Percentiles rank a stretch among this genome's conserved stretches.
Evolutionary conservation across 2,113 vertebrate genomes (phyloP).

Genomic region (Isichthys henryi): DNA sequence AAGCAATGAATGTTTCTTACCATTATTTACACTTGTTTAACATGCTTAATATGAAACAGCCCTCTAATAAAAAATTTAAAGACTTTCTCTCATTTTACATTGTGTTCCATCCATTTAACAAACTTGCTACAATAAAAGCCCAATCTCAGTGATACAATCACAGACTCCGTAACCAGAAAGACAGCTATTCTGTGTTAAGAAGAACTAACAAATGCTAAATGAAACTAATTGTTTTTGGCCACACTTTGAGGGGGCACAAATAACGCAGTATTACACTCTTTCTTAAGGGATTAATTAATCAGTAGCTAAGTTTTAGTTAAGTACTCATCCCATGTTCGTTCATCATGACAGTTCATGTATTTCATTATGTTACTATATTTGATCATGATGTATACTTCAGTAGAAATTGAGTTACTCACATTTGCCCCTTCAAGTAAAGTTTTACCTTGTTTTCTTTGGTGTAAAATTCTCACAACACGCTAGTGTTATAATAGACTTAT

Average conservation of each 20-base stretch:
- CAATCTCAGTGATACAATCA: neutral
- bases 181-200: neutral
- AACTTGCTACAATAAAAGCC: neutral
- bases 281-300: neutral
- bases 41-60: neutral
- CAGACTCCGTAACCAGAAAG: neutral
- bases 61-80: neutral
- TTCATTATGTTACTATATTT: neutral
- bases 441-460: neutral
- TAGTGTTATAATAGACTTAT: neutral
- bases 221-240: neutral
- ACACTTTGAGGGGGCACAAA: neutral
- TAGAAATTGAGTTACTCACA: neutral
- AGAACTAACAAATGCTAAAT: neutral
- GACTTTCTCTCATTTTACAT: neutral
- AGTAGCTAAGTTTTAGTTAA: neutral
- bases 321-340: neutral
- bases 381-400: neutral
- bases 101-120: neutral
- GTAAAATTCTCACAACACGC: neutral
- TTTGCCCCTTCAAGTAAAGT: neutral
- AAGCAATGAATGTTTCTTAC: neutral
- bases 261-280: neutral
- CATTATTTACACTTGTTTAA: neutral
- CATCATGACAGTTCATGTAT: neutral